Evolutionary conservation across 1,140 invertebrate genomes (phyloP).

Genomic region (Vanessa atalanta): DNA sequence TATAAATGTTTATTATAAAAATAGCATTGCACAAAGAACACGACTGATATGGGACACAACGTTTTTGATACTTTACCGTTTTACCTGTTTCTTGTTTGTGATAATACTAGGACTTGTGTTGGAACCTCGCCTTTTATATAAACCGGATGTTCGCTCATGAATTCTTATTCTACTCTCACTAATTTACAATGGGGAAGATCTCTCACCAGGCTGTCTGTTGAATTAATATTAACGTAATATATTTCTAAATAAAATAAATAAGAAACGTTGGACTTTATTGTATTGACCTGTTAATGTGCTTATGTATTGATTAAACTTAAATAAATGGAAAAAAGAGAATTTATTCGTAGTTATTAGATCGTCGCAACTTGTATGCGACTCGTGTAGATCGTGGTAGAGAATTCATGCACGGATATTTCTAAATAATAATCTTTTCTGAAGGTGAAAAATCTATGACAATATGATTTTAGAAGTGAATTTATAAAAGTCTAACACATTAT

Average conservation of each 20-base stretch:
- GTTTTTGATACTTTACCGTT: constrained; percentile 78
- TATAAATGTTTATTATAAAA: constrained; percentile 72
- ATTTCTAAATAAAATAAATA: constrained; percentile 29
- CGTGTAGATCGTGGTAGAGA: constrained; percentile 45
- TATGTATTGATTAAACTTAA: constrained; percentile 38
- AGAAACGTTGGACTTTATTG: constrained; percentile 38
- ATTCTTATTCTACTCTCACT: constrained; percentile 50
- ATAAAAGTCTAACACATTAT: constrained; percentile 48
- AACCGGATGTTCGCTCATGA: constrained; percentile 65
- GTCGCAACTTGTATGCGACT: constrained; percentile 36
- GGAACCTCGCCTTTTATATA: constrained; percentile 68
- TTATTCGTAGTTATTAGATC: constrained; percentile 39
- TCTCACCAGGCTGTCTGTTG: constrained; percentile 20
- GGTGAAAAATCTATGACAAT: constrained; percentile 67
- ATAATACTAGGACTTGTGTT: constrained; percentile 63
- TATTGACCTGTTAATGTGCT: constrained; percentile 45
- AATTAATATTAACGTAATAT: constrained; percentile 33
- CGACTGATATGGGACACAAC: constrained; percentile 79
- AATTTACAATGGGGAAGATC: constrained; percentile 23
- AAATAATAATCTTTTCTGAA: constrained; percentile 48
- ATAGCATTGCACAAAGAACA: constrained; percentile 77
- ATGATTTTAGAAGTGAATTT: constrained; percentile 66
- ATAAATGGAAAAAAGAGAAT: constrained; percentile 41
- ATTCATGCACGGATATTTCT: constrained; percentile 61
- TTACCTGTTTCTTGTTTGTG: constrained; percentile 76